Base-by-base conservation (phyloP, 2,888 invertebrate species). In the Ophioninae sp. region DNA sequence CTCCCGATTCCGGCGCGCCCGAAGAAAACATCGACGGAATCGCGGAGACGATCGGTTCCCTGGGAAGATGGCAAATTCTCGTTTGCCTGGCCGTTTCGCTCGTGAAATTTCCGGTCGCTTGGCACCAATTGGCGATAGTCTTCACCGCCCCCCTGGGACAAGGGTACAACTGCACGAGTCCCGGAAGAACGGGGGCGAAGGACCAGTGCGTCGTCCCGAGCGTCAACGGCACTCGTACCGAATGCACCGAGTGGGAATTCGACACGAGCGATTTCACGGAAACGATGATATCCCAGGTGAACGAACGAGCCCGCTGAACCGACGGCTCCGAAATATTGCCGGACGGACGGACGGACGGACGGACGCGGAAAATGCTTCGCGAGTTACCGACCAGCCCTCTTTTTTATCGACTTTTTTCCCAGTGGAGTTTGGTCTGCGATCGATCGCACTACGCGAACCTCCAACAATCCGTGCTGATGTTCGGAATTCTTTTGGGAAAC, bases 101-200 rank as follows among this genome's bases (percentile, higher is more conserved):
- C 10, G 95, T 96, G 76, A 97, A 97, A 92, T 96, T 97, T 89
- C 96, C 96, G 0, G 96, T 96, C 0, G 96, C 96, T 0, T 97
- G 96, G 96, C 96, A 96, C 90, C 96, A 96, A 89, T 94, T 97
- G 91, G 96, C 95, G 85, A 96, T 96, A 84, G 95, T 97, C 81
- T 97, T 97, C 89, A 94, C 96, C 84, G 96, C 96, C 7, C 96
- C 97, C 0, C 70, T 83, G 17, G 95, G 95, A 0, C 94, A 94
- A 76, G 93, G 94, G 21, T 95, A 94, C 88, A 94, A 93, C 23
- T 96, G 96, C 88, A 89, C 88, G 0, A 88, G 90, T 44, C 93
- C 94, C 2, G 88, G 87, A 5, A 80, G 89, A 7, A 87, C 90
- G 0, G 39, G 83, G 75, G 79, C 85, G 7, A 39, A 85, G 13